Base-by-base conservation (phyloP, 2,113 vertebrate species). In the Cercocebus atys region DNA sequence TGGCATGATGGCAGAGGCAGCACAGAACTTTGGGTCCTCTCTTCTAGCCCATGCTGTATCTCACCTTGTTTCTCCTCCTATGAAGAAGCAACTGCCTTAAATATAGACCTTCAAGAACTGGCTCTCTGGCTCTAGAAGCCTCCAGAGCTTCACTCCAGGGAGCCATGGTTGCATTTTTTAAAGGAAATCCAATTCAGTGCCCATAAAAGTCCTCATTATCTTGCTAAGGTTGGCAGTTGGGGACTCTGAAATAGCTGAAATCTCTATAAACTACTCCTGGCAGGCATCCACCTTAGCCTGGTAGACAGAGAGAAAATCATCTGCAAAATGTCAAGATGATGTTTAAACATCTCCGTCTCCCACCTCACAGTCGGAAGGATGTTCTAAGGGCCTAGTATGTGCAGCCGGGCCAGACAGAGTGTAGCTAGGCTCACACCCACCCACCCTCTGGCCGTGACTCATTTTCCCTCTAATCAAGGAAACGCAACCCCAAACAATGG, bases 201-300 rank as follows among this genome's bases (percentile, higher is more conserved):
- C 90, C 92, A 81, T 68, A 17, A 76, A 97, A 89, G 30, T 66
- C 88, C 90, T 97, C 64, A 80, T 97, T 76, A 87, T 88, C 87
- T 80, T 57, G 64, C 88, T 76, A 38, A 85, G 94, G 90, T 84
- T 97, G 97, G 93, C 95, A 97, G 84, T 17, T 38, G 50, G 94
- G 72, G 81, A 52, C 88, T 89, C 84, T 35, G 59, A 91, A 92
- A 57, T n/a, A 96, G 87, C 94, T 87, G 47, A 64, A 86, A 57
- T 93, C 97, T 95, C 90, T 78, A 50, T 80, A 93, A 75, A 92
- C 35, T 10, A 35, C 35, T 47, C 84, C 80, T 97, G 96, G 90
- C 90, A 95, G 61, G 38, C 59, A 1, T 70, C 83, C 83, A 38
- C 66, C 40, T 57, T 14, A 7, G 73, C 87, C 94, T 76, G 72